Conservation (phyloP, 1,140 invertebrate species). For the Diachasma alloeum region DNA sequence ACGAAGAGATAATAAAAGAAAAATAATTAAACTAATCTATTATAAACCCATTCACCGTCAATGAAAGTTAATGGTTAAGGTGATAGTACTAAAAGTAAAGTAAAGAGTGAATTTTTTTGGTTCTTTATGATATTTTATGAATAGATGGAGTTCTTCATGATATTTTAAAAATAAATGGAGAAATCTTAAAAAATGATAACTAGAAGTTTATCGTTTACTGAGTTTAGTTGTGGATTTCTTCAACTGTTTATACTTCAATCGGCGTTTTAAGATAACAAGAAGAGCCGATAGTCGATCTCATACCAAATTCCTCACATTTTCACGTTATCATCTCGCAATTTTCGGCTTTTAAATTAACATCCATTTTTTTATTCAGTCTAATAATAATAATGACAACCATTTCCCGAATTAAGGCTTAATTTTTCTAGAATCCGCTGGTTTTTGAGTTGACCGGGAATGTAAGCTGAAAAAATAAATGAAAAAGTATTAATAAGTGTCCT, state of each 20-base stretch:
- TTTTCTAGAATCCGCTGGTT: neutral
- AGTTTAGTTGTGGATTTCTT: neutral
- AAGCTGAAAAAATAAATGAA: conserved; percentile 14
- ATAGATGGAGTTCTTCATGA: neutral
- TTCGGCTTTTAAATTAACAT: neutral
- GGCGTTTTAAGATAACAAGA: neutral
- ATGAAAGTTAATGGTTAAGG: neutral
- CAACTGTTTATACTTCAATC: neutral
- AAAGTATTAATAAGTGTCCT: neutral
- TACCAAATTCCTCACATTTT: too few relatives aligned
- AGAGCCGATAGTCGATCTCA: too few relatives aligned
- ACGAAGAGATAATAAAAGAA: neutral
- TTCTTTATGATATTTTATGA: neutral
- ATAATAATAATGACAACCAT: neutral
- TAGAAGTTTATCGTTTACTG: neutral
- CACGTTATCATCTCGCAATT: too few relatives aligned
- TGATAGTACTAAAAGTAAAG: neutral
- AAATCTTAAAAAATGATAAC: neutral
- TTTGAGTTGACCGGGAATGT: conserved; percentile 28
- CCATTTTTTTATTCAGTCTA: conserved; percentile 14
- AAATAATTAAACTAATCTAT: neutral
- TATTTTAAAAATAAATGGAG: neutral
- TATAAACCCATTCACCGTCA: neutral
- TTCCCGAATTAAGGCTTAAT: neutral
- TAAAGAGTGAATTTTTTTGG: neutral